These are phyloP conservation scores for Anabacerthia variegaticeps DNA, from an alignment of 2,797 vertebrate genomes.

Conservation along the genomic window DNA sequence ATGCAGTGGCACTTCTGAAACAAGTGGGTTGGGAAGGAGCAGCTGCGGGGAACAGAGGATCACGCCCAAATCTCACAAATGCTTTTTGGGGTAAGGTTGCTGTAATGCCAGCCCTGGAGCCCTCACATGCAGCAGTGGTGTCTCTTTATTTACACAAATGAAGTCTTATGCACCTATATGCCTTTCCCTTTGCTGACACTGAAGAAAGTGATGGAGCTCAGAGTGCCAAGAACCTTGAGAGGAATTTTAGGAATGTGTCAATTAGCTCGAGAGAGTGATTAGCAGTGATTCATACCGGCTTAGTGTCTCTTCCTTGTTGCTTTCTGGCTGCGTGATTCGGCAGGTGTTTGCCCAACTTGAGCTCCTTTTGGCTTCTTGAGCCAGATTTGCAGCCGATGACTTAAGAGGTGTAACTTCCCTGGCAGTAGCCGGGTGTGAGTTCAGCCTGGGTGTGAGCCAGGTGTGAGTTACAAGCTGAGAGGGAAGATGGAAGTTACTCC, in stretches of 20 bases:
- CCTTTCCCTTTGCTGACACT: background rate
- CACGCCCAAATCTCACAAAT: background rate
- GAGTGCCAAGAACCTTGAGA: background rate
- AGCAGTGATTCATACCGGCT: background rate
- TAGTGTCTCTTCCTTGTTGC: background rate
- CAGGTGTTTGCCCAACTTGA: conserved; percentile 21
- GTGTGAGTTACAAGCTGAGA: conserved; percentile 49
- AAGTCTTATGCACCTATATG: background rate
- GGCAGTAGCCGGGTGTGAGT: background rate
- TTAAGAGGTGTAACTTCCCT: conserved; percentile 26
- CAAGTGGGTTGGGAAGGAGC: background rate
- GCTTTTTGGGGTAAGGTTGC: background rate
- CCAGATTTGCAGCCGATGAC: background rate
- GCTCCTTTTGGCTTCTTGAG: background rate
- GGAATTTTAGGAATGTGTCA: conserved; percentile 50
- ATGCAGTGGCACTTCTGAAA: background rate
- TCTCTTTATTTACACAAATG: background rate
- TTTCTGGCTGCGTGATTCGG: background rate
- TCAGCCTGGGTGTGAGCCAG: background rate
- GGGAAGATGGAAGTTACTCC: conserved; percentile 19
- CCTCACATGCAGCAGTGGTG: background rate
- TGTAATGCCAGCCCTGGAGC: background rate
- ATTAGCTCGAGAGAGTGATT: background rate
- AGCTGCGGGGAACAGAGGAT: background rate
- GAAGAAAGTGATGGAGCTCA: background rate